Evolutionary conservation across 2,113 vertebrate species (phyloP).

Genomic region (Cavia porcellus): DNA sequence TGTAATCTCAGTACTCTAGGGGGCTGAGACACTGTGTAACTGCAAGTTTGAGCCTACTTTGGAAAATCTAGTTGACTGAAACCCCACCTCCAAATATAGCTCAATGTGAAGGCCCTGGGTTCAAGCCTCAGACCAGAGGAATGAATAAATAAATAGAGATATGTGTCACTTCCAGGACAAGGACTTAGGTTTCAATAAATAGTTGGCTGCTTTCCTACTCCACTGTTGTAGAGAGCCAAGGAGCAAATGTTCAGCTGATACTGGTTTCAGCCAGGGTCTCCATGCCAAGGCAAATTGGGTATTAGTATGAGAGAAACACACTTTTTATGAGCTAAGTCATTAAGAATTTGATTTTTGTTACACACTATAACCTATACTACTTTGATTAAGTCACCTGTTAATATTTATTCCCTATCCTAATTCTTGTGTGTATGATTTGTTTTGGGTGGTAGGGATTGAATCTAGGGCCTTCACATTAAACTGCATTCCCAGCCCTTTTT

Average conservation of each 20-base stretch:
- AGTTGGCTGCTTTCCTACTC: neutral
- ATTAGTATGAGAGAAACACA: neutral
- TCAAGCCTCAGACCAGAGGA: neutral
- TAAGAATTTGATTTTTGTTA: neutral
- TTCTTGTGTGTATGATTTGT: neutral
- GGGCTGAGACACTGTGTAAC: neutral
- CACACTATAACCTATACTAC: neutral
- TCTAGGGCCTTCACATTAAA: neutral
- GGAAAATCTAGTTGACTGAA: neutral
- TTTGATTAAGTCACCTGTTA: neutral
- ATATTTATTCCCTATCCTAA: neutral
- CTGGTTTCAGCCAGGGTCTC: neutral
- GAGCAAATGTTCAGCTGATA: neutral
- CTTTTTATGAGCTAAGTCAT: neutral
- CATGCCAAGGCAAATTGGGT: neutral
- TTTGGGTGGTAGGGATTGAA: neutral
- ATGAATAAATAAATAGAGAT: neutral
- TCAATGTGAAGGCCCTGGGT: neutral
- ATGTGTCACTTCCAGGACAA: constrained; percentile 26
- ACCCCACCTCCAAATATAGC: neutral
- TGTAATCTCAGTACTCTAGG: neutral
- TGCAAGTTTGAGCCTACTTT: neutral
- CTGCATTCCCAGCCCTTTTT: neutral
- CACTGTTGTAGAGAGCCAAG: neutral
- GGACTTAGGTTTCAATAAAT: neutral